Base-by-base conservation (phyloP, 1,140 invertebrate species). In the Ips nitidus region DNA sequence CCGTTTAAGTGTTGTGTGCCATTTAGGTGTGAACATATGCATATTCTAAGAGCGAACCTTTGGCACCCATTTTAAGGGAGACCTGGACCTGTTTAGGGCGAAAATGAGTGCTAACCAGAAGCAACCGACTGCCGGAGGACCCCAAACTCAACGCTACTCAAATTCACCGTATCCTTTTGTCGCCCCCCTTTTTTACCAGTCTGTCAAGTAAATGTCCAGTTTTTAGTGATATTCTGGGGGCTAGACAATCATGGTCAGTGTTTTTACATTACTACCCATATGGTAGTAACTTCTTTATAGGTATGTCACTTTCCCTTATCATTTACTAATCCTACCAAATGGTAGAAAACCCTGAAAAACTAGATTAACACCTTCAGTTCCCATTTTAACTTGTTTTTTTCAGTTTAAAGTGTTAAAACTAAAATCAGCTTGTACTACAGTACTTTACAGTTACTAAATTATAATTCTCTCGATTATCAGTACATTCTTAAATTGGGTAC, bases 61-160 rank as follows among this genome's bases (percentile, higher is more conserved):
- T 73, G 75, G 77, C 74, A 75, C 77, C 75, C 75, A 75, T 73
- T 75, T 73, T 80, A 69, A 77, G 75, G 74, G 77, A 73, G 71
- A 64, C 64, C 63, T 74, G 59, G 73, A 73, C 75, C 73, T 72
- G 22, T 22, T 47, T 47, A 8, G 75, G 73, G 72, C 75, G 67
- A 72, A 75, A 58, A 80, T 80, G 80, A 80, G 78, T 72, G 73
- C 74, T 52, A 81, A 80, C 69, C 79, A 79, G 69, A 81, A 81
- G 65, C 79, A 79, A 74, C 65, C 76, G 73, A 76, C 79, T 66
- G 67, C 74, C 39, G 77, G 74, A 65, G 77, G 77, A 71, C 77
- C 76, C 41, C 79, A 75, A 66, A 74, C 71, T 64, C 75, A 75
- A 67, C 74, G 75, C 68, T 79, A 70, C 68, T 39, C 72, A 55